Conservation (phyloP, 2,797 vertebrate species). For the Oreortyx pictus region DNA sequence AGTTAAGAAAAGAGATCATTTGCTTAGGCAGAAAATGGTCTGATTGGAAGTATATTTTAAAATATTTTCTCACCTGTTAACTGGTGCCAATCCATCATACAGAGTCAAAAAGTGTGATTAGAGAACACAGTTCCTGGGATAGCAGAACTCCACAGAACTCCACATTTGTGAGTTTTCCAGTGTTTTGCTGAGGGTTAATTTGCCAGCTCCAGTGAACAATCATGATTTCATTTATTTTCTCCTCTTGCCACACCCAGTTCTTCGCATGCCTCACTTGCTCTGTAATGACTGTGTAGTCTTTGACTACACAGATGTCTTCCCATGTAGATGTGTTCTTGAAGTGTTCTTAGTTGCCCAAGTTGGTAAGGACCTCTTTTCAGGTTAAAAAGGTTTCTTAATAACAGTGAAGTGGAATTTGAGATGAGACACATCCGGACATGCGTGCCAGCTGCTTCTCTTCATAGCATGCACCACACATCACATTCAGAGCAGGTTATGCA, state of each 20-base stretch:
- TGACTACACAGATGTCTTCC: neutral
- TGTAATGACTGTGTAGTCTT: neutral
- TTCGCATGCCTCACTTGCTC: neutral
- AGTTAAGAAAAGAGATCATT: neutral
- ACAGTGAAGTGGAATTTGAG: neutral
- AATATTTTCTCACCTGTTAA: neutral
- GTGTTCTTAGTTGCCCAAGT: neutral
- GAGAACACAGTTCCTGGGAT: neutral
- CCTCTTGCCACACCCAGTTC: neutral
- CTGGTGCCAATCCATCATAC: neutral
- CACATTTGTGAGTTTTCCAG: neutral
- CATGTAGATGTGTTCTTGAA: neutral
- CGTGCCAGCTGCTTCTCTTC: neutral
- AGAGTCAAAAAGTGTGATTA: neutral
- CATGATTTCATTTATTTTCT: neutral
- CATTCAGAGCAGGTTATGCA: neutral
- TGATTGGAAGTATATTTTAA: neutral
- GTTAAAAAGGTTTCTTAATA: neutral
- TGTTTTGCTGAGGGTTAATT: neutral
- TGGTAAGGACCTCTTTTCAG: too few relatives aligned
- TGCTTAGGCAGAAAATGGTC: neutral
- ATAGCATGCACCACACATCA: neutral
- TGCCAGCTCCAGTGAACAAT: neutral
- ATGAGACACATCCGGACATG: neutral
- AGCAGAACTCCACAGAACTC: neutral